These are phyloP conservation scores for Butastur rufipennis DNA, from an alignment of 2,113 vertebrate genomes.

Conservation along the genomic window DNA sequence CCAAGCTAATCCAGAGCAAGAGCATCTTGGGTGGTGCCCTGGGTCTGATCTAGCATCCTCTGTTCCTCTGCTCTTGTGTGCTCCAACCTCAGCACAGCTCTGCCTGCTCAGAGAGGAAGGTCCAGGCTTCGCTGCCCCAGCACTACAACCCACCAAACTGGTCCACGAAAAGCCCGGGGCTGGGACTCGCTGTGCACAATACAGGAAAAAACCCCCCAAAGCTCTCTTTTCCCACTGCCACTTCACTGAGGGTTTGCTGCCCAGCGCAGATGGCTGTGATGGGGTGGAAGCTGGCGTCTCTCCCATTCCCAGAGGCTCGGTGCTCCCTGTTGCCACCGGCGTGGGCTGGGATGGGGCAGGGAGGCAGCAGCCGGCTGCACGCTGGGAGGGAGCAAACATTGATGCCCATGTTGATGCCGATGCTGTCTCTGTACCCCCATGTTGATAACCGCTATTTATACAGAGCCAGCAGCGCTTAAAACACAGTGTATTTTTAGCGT, in stretches of 20 bases:
- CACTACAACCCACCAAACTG: fast-evolving
- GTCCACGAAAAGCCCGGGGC: neutral
- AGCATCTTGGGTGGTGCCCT: fast-evolving
- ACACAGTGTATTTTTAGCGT: neutral
- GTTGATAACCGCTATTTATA: neutral
- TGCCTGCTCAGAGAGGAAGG: neutral
- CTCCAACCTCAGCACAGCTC: neutral
- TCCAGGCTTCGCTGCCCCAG: neutral
- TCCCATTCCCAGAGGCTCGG: neutral
- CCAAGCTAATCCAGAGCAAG: neutral
- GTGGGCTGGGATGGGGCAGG: neutral
- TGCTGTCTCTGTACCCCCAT: neutral
- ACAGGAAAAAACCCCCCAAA: neutral
- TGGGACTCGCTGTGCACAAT: neutral
- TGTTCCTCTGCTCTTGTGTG: neutral
- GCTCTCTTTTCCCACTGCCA: neutral
- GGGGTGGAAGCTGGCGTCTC: fast-evolving
- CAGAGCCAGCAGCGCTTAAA: neutral
- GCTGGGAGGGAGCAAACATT: neutral
- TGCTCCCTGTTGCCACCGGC: neutral
- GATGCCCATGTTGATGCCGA: neutral
- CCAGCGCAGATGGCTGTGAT: neutral
- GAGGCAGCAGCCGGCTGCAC: neutral
- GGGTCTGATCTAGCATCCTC: neutral
- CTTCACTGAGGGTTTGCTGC: neutral